These are phyloP conservation scores for Notospermus geniculatus DNA, from an alignment of 1,140 invertebrate species.

Conservation along the genomic window DNA sequence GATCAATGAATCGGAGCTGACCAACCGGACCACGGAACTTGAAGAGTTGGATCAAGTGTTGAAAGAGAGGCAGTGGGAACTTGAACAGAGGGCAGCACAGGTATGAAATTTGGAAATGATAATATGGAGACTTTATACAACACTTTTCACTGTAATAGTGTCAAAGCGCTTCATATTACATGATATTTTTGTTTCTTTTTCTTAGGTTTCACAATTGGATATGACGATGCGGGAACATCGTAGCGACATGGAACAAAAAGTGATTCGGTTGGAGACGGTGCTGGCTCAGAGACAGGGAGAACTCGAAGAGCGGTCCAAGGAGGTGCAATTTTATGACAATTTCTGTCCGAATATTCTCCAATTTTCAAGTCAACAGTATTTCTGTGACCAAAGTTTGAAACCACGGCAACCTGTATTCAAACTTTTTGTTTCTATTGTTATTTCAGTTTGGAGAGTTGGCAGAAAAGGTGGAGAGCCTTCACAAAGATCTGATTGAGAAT, in stretches of 20 bases:
- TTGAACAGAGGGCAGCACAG: slow-evolving; percentile 34
- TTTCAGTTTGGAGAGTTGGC: slow-evolving; percentile 39
- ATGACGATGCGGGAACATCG: slow-evolving; percentile 35
- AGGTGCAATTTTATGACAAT: slow-evolving; percentile 22
- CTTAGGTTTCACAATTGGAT: slow-evolving; percentile 33
- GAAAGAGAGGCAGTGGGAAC: slow-evolving; percentile 34
- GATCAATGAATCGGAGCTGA: slow-evolving; percentile 39
- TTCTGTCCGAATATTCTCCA: too few relatives aligned
- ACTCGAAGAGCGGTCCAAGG: slow-evolving; percentile 35
- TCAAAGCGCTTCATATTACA: neutral
- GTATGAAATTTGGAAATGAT: slow-evolving; percentile 21
- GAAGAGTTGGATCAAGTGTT: slow-evolving; percentile 26
- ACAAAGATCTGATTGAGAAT: slow-evolving; percentile 32
- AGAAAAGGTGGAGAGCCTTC: slow-evolving; percentile 33
- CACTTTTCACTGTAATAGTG: too few relatives aligned
- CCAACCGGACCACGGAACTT: slow-evolving; percentile 24
- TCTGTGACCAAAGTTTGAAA: too few relatives aligned
- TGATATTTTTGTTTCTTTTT: neutral
- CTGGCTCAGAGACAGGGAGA: slow-evolving; percentile 35
- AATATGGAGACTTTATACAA: too few relatives aligned
- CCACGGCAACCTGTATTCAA: too few relatives aligned
- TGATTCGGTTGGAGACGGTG: slow-evolving; percentile 31
- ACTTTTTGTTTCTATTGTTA: neutral
- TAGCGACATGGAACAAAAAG: slow-evolving; percentile 35
- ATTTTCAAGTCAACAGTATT: too few relatives aligned